These are phyloP conservation scores for Drosophila equinoxialis DNA, from an alignment of 1,140 invertebrate species.

Conservation along the genomic window DNA sequence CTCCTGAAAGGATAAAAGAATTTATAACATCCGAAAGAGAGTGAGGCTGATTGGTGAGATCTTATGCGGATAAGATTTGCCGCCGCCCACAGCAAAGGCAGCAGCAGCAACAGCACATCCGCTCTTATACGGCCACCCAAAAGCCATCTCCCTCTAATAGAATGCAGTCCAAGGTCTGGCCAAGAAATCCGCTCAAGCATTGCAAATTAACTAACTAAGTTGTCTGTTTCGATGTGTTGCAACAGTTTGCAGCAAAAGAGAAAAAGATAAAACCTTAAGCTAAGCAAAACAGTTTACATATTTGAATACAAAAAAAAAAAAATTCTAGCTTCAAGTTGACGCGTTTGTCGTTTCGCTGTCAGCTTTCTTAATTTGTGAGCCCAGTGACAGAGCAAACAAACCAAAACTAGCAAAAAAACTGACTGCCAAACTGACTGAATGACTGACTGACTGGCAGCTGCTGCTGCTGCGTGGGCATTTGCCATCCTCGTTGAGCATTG, in stretches of 20 bases:
- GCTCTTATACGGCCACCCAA: conserved; percentile 32
- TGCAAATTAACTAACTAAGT: conserved; percentile 63
- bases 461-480: conserved; percentile 62
- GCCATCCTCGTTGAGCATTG: conserved; percentile 41
- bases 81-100: conserved; percentile 26
- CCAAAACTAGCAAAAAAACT: conserved; percentile 19
- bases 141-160: conserved; percentile 56
- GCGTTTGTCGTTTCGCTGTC: conserved; percentile 61
- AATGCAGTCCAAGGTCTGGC: conserved; percentile 38
- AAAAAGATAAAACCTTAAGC: conserved; percentile 5
- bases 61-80: neutral
- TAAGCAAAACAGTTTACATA: conserved; percentile 44
- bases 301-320: conserved; percentile 24
- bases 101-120: conserved; percentile 23
- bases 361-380: conserved; percentile 61
- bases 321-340: conserved; percentile 57
- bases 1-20: conserved; percentile 37
- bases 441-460: conserved; percentile 44
- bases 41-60: conserved; percentile 6
- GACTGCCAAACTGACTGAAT: conserved; percentile 51
- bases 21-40: neutral
- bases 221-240: conserved; percentile 13
- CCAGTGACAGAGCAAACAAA: conserved; percentile 38
- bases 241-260: neutral
- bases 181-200: conserved; percentile 77